Base-by-base conservation (phyloP, 2,888 invertebrate genomes). In the Phengaris alcon region DNA sequence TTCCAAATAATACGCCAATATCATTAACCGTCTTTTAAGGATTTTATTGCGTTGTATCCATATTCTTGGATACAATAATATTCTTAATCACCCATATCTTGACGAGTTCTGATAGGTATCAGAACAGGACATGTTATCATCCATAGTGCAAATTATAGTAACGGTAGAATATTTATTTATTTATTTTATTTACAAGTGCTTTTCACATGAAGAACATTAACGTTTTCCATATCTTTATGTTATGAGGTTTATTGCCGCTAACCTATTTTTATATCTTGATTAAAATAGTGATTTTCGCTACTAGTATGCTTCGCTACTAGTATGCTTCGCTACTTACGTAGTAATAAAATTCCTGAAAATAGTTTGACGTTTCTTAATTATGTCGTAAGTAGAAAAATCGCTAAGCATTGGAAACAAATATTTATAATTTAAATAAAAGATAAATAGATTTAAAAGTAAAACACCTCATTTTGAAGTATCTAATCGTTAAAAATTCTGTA, bases 201-300 rank as follows among this genome's bases (percentile, higher is more conserved):
- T 64, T 64, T 64, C 35, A 12, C 13, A 44, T 44, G 59, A 35
- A 64, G 64, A 12, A 35, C 10, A 35, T 35, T 64, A 44, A 64
- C 64, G 64, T 64, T 64, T 64, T 22, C 35, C 64, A 64, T 64
- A 64, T 64, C 64, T 64, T 69, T 48, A 69, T 69, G 15, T 13
- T 10, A 48, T 48, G 48, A n/a, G 15, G 3, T 69, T 69, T 69
- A 48, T 15, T 48, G 48, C 69, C 48, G 44, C 48, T 48, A 69
- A 69, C 48, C 69, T 15, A 48, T 15, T 48, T 69, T n/a, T 9
- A 48, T 48, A 64, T 64, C 64, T 35, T 4, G 6, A 64, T 64
- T 64, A 44, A 64, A 64, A 64, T 64, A 64, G 35, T 12, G 12
- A 64, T 35, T 64, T 64, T 44, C 1, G 64, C 64, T 64, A 44